phyloP scores from a whole-genome alignment of 1,140 invertebrate genomes.

The Dryas iulia region DNA sequence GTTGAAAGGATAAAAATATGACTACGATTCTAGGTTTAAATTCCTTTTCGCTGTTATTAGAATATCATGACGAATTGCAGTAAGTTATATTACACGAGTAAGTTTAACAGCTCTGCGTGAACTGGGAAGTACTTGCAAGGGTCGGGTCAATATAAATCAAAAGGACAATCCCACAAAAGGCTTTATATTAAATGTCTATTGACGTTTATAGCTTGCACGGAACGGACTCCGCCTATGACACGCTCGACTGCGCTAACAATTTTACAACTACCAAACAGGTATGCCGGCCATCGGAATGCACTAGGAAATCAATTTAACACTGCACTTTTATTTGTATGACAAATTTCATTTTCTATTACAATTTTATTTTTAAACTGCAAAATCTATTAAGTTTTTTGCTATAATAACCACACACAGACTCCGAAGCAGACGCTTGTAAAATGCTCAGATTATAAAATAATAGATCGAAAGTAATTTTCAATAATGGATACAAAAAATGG shows the following conservation, averaged over 20 bases:
- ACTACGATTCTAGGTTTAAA: too few species aligned
- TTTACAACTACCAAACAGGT: not conserved
- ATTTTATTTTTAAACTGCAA: constrained; percentile 4
- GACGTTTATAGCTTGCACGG: constrained; percentile 16
- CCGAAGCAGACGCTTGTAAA: not conserved
- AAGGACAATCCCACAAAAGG: constrained; percentile 17
- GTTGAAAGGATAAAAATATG: too few species aligned
- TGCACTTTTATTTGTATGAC: not conserved
- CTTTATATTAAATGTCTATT: constrained; percentile 23
- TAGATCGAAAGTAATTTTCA: not conserved
- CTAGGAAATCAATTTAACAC: not conserved
- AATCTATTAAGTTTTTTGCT: constrained; percentile 12
- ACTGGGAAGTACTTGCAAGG: constrained; percentile 10
- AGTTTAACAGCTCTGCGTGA: constrained; percentile 17
- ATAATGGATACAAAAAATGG: constrained; percentile 5
- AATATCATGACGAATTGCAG: not conserved
- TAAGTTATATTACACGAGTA: not conserved
- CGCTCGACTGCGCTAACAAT: not conserved
- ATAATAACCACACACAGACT: constrained; percentile 6
- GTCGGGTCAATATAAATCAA: constrained; percentile 26
- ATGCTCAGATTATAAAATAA: constrained; percentile 6
- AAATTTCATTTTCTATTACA: constrained; percentile 3
- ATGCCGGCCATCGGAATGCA: not conserved
- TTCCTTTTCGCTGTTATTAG: not conserved
- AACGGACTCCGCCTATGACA: not conserved